A percentile compares a stretch with the other conserved stretches of the same genome.
phyloP scores from a whole-genome alignment of 2,888 invertebrate species.

The Acronicta psi region DNA sequence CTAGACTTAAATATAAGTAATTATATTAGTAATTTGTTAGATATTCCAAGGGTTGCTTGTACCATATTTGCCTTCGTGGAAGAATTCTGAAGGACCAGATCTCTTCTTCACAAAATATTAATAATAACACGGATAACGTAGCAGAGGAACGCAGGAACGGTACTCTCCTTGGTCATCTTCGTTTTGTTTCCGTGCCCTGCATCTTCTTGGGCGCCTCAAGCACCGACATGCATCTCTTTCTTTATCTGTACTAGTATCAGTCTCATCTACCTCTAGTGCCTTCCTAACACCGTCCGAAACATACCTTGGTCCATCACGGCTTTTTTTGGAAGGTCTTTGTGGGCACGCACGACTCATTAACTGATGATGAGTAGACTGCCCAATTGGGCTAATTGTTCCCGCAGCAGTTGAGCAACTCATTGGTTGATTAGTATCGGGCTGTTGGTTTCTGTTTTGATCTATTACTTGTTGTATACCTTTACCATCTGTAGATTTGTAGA shows the following conservation, averaged over 20 bases:
- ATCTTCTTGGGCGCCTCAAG: constrained; percentile 30
- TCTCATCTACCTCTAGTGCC: constrained; percentile 52
- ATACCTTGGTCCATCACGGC: constrained; percentile 25
- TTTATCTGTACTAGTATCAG: constrained; percentile 53
- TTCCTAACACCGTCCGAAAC: constrained; percentile 36
- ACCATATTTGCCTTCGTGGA: too few species aligned
- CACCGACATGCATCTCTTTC: constrained; percentile 48
- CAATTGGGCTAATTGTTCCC: not conserved
- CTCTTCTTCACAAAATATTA: constrained; percentile 7
- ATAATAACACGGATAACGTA: constrained; percentile 55
- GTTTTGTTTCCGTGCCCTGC: constrained; percentile 31
- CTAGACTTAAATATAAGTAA: too few species aligned
- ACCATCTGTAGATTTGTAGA: constrained; percentile 15
- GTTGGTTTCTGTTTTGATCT: constrained; percentile 5
- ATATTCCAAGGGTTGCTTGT: too few species aligned
- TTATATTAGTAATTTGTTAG: too few species aligned
- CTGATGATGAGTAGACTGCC: not conserved
- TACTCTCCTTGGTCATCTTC: constrained; percentile 44
- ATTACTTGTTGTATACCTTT: constrained; percentile 9
- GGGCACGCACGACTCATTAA: not conserved
- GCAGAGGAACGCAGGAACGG: constrained; percentile 47
- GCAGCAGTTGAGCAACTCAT: not conserved
- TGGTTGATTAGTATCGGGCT: not conserved
- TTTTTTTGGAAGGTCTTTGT: constrained; percentile 38
- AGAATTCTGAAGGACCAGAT: too few species aligned